Conservation (phyloP, 2,797 vertebrate species). For the Crenichthys baileyi region DNA sequence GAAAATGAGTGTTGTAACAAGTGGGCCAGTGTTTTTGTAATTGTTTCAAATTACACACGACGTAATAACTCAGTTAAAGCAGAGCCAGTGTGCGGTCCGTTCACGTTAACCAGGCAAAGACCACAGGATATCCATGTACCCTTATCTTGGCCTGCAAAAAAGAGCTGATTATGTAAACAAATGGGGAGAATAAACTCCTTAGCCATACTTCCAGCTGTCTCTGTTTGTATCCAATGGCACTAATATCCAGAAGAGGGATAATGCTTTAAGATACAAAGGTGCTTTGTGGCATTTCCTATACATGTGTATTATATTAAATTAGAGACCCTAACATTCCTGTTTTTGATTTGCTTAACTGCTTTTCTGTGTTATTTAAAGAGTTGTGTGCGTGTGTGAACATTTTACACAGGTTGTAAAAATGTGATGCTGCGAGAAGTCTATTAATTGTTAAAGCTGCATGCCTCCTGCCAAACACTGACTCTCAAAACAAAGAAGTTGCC, state of each 20-base stretch:
- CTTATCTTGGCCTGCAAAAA: conserved; percentile 51
- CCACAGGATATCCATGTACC: conserved; percentile 72
- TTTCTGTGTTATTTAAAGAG: conserved; percentile 58
- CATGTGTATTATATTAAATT: conserved; percentile 71
- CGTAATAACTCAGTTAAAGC: conserved; percentile 79
- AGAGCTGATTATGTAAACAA: conserved; percentile 61
- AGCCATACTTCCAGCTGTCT: conserved; percentile 61
- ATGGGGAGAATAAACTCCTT: conserved; percentile 53
- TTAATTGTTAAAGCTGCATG: conserved; percentile 70
- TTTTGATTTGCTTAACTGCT: conserved; percentile 71
- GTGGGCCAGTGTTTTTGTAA: conserved; percentile 84
- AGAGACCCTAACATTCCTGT: conserved; percentile 53
- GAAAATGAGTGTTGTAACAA: conserved; percentile 84
- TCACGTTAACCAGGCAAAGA: conserved; percentile 70
- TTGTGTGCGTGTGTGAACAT: conserved; percentile 43
- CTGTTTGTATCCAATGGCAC: conserved; percentile 61
- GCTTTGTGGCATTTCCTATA: conserved; percentile 66
- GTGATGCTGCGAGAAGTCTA: conserved; percentile 66
- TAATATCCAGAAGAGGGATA: conserved; percentile 57
- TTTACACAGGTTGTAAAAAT: conserved; percentile 74
- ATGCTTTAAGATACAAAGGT: conserved; percentile 61
- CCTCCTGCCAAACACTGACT: conserved; percentile 73
- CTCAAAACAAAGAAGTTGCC: conserved; percentile 61
- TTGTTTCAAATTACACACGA: conserved; percentile 84
- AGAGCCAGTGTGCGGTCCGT: conserved; percentile 72